phyloP scores from a whole-genome alignment of 2,113 vertebrate genomes.

The Tiliqua scincoides region DNA sequence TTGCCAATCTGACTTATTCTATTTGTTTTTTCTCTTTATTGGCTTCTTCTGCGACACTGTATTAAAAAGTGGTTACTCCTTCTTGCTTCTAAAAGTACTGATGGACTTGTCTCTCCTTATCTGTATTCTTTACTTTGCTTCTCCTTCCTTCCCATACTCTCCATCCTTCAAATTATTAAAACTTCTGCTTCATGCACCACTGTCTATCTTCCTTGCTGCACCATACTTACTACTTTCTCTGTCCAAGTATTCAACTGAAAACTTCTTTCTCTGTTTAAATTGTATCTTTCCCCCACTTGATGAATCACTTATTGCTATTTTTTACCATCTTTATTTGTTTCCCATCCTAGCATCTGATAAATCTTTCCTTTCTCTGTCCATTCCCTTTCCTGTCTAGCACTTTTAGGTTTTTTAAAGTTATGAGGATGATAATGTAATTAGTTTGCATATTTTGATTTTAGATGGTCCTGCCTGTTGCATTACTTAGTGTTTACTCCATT shows the following conservation, averaged over 20 bases:
- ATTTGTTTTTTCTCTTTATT: not conserved
- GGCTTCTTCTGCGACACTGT: not conserved
- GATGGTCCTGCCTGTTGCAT: too few species aligned
- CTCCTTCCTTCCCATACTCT: not conserved
- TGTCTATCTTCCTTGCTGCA: not conserved
- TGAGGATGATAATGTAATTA: too few species aligned
- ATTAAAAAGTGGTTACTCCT: not conserved
- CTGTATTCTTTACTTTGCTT: not conserved
- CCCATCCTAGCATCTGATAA: not conserved
- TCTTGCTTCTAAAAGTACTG: not conserved
- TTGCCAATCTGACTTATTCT: not conserved
- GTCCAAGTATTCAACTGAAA: not conserved
- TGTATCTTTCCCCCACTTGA: not conserved
- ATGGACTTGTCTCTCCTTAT: not conserved
- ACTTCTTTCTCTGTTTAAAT: not conserved
- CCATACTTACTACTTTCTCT: too few species aligned
- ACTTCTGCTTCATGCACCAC: not conserved
- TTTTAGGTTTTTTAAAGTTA: too few species aligned
- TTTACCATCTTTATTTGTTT: not conserved
- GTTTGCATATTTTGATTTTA: too few species aligned
- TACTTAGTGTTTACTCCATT: too few species aligned
- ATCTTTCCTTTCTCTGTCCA: not conserved
- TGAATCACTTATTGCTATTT: not conserved
- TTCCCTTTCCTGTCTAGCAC: not conserved
- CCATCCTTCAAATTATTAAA: not conserved